These are phyloP conservation scores for Varecia variegata DNA, from an alignment of 2,797 vertebrate genomes.

Conservation along the genomic window DNA sequence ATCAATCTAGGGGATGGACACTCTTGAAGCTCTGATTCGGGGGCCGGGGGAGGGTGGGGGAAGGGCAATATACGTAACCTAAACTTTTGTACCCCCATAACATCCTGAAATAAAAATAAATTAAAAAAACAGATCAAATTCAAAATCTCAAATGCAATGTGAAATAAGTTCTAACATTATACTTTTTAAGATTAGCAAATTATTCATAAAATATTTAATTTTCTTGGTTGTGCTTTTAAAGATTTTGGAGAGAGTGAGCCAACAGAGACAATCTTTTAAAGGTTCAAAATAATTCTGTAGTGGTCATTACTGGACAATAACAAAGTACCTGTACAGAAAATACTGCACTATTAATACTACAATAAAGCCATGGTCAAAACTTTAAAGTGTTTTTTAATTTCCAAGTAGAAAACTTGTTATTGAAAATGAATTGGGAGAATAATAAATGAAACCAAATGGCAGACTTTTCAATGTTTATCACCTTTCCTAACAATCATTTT, in stretches of 20 bases:
- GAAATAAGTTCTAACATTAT: background rate
- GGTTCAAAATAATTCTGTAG: background rate
- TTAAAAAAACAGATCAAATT: background rate
- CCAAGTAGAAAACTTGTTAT: background rate
- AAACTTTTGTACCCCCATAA: too few relatives aligned
- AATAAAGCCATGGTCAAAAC: background rate
- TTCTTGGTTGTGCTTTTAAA: constrained; percentile 12
- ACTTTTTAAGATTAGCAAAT: background rate
- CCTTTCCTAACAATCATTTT: constrained; percentile 39
- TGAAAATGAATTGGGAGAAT: constrained; percentile 11
- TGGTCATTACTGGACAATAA: background rate
- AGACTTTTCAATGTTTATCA: background rate
- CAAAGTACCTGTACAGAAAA: background rate
- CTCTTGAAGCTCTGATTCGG: too few relatives aligned
- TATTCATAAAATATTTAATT: background rate
- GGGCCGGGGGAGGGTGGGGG: too few relatives aligned
- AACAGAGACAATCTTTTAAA: background rate
- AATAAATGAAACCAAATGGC: background rate
- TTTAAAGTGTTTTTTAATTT: background rate
- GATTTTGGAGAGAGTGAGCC: background rate
- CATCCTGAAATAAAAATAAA: too few relatives aligned
- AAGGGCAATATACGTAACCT: too few relatives aligned
- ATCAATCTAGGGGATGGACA: background rate
- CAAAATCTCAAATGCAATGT: background rate
- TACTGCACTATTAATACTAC: background rate